Percentiles rank a stretch among this genome's conserved stretches.
Conservation (phyloP, 2,797 vertebrate genomes). For the Falco rusticolus region DNA sequence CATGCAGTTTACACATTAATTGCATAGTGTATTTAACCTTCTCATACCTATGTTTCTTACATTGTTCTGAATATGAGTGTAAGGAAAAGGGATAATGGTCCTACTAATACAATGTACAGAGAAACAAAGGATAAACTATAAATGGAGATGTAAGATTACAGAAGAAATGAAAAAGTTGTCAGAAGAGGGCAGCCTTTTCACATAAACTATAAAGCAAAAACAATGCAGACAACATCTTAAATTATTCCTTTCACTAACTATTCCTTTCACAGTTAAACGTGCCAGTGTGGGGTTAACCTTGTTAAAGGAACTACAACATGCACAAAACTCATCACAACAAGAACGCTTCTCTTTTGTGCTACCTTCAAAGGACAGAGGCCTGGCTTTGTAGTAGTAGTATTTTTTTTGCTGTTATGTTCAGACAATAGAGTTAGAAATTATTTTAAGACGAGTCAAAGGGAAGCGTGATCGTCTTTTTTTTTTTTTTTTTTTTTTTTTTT, state of each 20-base stretch:
- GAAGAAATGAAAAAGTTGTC: conserved; percentile 2
- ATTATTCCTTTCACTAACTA: not conserved
- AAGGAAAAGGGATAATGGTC: not conserved
- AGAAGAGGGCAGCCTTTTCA: conserved; percentile 74
- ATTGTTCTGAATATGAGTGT: not conserved
- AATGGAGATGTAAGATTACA: not conserved
- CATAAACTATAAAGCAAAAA: conserved; percentile 32
- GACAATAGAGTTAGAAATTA: not conserved
- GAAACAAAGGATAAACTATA: not conserved
- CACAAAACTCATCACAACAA: not conserved
- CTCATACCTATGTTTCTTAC: not conserved
- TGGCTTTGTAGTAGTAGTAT: not conserved
- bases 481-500: not conserved
- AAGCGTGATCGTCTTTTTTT: not conserved
- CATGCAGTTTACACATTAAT: not conserved
- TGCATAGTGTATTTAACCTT: not conserved
- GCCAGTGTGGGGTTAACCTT: not conserved
- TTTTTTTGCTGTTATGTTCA: not conserved
- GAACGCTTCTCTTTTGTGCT: not conserved
- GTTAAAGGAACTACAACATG: not conserved
- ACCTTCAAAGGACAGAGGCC: not conserved
- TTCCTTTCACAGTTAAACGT: not conserved
- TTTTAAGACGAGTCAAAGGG: not conserved
- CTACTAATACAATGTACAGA: not conserved
- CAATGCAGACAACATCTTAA: not conserved